A percentile compares a stretch with the other conserved stretches of the same genome.
Evolutionary conservation across 2,888 invertebrate genomes (phyloP).

Genomic region (Tillus elongatus): DNA sequence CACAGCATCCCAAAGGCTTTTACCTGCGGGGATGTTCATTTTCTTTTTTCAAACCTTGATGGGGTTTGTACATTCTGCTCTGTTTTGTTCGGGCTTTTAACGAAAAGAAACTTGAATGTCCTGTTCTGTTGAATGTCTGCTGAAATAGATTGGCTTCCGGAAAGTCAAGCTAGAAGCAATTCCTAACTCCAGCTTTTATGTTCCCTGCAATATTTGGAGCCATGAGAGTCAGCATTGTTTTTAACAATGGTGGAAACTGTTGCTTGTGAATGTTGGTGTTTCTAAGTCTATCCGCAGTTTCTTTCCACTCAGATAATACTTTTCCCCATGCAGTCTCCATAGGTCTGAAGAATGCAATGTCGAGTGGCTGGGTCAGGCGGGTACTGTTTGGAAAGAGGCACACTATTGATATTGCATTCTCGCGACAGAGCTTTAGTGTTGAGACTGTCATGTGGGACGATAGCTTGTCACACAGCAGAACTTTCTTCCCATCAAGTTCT

Average conservation of each 20-base stretch:
- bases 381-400: constrained; percentile 2
- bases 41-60: not conserved
- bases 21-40: constrained; percentile 1
- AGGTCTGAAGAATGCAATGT: not conserved
- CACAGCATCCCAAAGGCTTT: too few species aligned
- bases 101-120: too few species aligned
- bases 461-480: not conserved
- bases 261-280: not conserved
- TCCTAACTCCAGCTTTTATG: not conserved
- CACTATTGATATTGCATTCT: not conserved
- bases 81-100: too few species aligned
- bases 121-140: too few species aligned
- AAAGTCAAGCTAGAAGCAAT: too few species aligned
- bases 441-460: not conserved
- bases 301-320: not conserved
- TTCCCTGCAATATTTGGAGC: not conserved
- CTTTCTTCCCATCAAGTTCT: constrained; percentile 2
- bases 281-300: not conserved
- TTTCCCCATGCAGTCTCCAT: constrained; percentile 1
- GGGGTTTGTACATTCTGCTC: not conserved
- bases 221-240: not conserved
- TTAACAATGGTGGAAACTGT: not conserved
- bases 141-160: too few species aligned
- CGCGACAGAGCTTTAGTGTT: not conserved
- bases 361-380: not conserved